These are phyloP conservation scores for human (Homo sapiens) DNA, from an alignment of 2,113 vertebrate species.

Conservation along the genomic window DNA sequence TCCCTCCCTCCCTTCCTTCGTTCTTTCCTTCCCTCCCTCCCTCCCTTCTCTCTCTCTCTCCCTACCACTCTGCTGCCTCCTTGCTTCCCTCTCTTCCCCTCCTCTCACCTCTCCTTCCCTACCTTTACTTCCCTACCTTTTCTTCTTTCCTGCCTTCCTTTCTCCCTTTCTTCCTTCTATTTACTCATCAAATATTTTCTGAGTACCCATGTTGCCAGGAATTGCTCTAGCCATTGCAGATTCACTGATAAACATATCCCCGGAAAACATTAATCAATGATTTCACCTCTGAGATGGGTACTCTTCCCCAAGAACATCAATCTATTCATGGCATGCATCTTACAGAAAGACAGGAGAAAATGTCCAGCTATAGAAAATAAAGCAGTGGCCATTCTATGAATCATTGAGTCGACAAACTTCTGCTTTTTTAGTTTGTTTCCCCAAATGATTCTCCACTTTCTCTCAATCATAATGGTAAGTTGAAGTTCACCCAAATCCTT, in stretches of 20 bases:
- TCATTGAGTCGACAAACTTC: neutral
- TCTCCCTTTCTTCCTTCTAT: neutral
- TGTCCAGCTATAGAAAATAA: neutral
- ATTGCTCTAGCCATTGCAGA: neutral
- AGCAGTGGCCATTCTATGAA: neutral
- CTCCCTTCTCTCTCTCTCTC: too few species aligned
- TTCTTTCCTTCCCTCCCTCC: too few species aligned
- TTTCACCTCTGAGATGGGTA: neutral
- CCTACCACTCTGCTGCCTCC: too few species aligned
- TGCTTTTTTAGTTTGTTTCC: neutral
- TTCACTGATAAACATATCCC: neutral
- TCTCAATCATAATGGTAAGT: neutral
- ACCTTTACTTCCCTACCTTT: too few species aligned
- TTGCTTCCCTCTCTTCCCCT: too few species aligned
- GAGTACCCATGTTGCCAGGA: neutral
- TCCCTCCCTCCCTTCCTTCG: too few species aligned
- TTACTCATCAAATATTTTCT: neutral
- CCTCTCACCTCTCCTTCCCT: too few species aligned
- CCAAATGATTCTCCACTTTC: neutral
- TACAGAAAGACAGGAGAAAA: neutral
- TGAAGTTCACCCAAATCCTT: neutral
- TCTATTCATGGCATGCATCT: neutral
- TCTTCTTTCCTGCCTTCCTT: too few species aligned
- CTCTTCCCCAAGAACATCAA: neutral
- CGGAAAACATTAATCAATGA: neutral